phyloP scores from a whole-genome alignment of 92 coral and sea anemone genomes.

The Hydrozoanthus gracilis region DNA sequence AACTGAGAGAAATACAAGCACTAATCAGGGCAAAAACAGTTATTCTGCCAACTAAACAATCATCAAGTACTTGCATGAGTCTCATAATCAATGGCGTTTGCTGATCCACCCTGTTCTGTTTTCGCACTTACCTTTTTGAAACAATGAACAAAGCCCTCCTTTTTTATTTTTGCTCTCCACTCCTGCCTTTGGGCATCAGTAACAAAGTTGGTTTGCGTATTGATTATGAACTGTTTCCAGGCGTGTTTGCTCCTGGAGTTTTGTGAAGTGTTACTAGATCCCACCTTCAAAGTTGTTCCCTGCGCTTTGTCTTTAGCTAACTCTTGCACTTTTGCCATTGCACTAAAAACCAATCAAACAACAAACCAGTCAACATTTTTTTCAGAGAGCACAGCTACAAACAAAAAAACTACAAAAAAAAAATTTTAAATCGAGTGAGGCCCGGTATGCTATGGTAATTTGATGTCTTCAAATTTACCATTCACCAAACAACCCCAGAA shows the following conservation, averaged over 20 bases:
- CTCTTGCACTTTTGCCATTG: slow-evolving; percentile 42
- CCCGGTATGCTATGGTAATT: too few relatives aligned
- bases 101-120: too few relatives aligned
- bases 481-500: too few relatives aligned
- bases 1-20: too few relatives aligned
- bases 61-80: neutral
- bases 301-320: slow-evolving; percentile 14
- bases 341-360: neutral
- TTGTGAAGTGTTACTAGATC: neutral
- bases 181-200: slow-evolving; percentile 2
- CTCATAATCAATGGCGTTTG: too few relatives aligned
- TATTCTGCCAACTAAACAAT: too few relatives aligned
- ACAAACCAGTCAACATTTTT: too few relatives aligned
- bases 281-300: neutral
- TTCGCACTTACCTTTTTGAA: slow-evolving; percentile 13
- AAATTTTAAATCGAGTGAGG: neutral
- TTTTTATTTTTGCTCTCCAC: slow-evolving; percentile 25
- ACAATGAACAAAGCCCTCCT: slow-evolving; percentile 10
- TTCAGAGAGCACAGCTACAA: neutral
- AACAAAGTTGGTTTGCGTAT: slow-evolving; percentile 33
- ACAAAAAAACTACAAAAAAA: neutral
- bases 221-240: slow-evolving; percentile 39
- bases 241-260: neutral
- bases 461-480: too few relatives aligned
- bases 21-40: too few relatives aligned